Evolutionary conservation across 2,888 invertebrate species (phyloP), one percentile per base, ranked within the genome.

Genomic region (Tachystola acroxantha): DNA sequence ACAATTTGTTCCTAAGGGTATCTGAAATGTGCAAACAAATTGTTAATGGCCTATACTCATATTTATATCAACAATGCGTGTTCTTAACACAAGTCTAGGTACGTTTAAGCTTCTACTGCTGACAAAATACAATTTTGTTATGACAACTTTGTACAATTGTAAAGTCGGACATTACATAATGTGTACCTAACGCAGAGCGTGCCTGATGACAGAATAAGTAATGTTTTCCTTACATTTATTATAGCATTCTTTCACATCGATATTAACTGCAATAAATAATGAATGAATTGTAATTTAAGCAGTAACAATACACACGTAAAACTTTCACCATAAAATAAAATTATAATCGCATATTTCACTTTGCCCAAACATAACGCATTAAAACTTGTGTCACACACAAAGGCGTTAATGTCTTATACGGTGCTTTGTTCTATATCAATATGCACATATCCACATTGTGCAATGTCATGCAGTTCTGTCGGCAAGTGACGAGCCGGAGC

Each of bases 401-500:
- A 72, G 65, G 69, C 66, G 59, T 66, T 37, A 61, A 70, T 56
- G 53, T 67, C 64, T 50, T 56, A 57, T 56, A 64, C 51, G 63
- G 74, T 81, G 80, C 78, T 67, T 57, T 55, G 62, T 57, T 62
- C 68, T 74, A 74, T 57, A 68, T 56, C 62, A 69, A 58, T 66
- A 71, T 67, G 78, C 80, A 77, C 73, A 66, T 71, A 64, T 69
- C 63, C 68, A 71, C 57, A 67, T 55, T 69, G 81, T 82, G 79
- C 71, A 64, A 67, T 54, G 60, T 72, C 84, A 85, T 85, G 85
- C 84, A 84, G 65, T 56, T 69, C 56, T 66, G 63, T 64, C 58
- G 53, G 55, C 63, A 60, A 56, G 47, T 60, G 67, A 65, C 57
- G 62, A 64, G 58, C 68, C 52, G 63, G 57, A 66, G 75, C 74